phyloP scores from a whole-genome alignment of 2,888 invertebrate species.

The Chymomyza fuscimana region DNA sequence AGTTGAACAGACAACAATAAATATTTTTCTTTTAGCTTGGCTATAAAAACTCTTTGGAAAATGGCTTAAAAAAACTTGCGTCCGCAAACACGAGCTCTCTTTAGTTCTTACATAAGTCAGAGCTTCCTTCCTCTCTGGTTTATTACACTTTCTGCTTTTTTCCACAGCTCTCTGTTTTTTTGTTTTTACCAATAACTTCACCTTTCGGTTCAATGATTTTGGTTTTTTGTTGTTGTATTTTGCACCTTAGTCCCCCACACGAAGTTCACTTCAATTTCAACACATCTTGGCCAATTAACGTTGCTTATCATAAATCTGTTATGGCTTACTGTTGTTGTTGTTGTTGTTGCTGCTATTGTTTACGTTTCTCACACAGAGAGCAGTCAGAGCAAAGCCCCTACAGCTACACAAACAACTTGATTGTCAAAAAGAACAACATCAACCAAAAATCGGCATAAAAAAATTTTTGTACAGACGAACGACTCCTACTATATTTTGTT shows the following conservation, averaged over 20 bases:
- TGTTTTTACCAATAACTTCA: too few species aligned
- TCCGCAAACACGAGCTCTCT: background rate
- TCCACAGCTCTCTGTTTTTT: too few species aligned
- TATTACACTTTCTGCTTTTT: background rate
- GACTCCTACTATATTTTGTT: too few species aligned
- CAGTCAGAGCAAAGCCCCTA: background rate
- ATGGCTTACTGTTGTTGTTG: slow-evolving; percentile 12
- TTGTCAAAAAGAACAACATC: background rate
- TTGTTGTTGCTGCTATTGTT: background rate
- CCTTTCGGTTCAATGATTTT: background rate
- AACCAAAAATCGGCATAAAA: background rate
- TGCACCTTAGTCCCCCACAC: background rate
- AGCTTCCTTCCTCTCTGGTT: background rate
- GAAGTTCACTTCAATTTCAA: slow-evolving; percentile 30
- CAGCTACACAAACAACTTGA: background rate
- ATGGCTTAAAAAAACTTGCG: background rate
- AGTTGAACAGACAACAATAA: background rate
- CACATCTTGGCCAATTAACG: slow-evolving; percentile 54
- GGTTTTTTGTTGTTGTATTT: background rate
- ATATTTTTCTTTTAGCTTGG: background rate
- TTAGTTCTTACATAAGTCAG: background rate
- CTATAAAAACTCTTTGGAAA: background rate
- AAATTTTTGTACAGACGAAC: background rate
- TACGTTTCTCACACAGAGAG: background rate
- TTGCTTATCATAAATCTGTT: slow-evolving; percentile 51